Evolutionary conservation across 2,888 invertebrate species (phyloP), one percentile per base, ranked within the genome.

Genomic region (Andrena flavipes): DNA sequence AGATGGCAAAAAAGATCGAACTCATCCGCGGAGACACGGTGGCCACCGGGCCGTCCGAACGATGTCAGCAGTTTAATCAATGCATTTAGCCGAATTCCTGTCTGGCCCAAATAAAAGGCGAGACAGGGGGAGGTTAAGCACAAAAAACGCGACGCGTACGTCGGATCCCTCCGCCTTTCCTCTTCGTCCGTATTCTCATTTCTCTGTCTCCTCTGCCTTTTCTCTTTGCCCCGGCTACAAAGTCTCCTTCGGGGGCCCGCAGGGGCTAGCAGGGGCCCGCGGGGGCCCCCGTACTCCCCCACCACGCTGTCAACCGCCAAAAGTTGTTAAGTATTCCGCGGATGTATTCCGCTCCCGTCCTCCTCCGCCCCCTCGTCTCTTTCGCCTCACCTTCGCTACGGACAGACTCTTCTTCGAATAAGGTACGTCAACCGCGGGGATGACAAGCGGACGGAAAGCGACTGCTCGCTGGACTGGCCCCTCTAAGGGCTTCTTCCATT

Each of bases 21-120:
- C 89, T 90, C 90, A 91, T 89, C 90, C 87, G 87, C 90, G 89
- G 88, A 92, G 91, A 91, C 89, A 88, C 90, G 88, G 84, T 90
- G 93, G 92, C 92, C 93, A 93, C 93, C 93, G 91, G 91, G 91
- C 91, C 90, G 90, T 88, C 87, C 90, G 88, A 90, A 89, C 91
- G 90, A 93, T 92, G 93, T 92, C 92, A 92, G 91, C 91, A 90
- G 91, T 92, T 94, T 93, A 94, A 94, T 94, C 93, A 93, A 94
- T 94, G 93, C 93, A 93, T 94, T 94, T 94, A 93, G 92, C 92
- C 92, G 94, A 93, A 94, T 93, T 94, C 94, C 92, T 91, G 93
- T 93, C 93, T 93, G 93, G 91, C 89, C 92, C 92, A 94, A 94
- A 94, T 93, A 94, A 94, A 93, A 93, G 91, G 89, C 90, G 89